These are phyloP conservation scores for Hirudinaria manillensis DNA, from an alignment of 2,888 invertebrate species.

Conservation along the genomic window DNA sequence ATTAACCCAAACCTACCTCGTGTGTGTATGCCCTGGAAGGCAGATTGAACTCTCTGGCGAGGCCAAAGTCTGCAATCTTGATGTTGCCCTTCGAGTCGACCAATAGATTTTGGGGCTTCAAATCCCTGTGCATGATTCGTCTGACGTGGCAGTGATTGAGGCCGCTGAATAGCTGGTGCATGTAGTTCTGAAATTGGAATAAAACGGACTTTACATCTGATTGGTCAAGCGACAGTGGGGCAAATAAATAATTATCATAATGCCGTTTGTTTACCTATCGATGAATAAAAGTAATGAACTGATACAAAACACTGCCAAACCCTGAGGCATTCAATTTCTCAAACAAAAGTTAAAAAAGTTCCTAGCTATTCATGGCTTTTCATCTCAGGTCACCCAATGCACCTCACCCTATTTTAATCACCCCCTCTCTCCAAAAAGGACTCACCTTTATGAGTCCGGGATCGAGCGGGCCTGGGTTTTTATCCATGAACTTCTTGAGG, in stretches of 20 bases:
- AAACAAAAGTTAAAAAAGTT: no score
- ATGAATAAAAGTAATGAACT: no score
- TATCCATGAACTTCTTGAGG: constrained; percentile 88
- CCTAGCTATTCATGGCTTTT: no score
- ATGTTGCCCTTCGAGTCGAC: constrained; percentile 54
- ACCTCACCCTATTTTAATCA: background rate
- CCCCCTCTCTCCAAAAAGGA: background rate
- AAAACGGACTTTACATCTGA: background rate
- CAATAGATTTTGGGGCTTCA: constrained; percentile 55
- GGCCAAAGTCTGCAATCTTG: constrained; percentile 56
- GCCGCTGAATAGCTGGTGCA: constrained; percentile 60
- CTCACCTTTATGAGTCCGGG: constrained; percentile 74
- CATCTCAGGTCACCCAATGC: background rate
- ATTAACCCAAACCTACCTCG: constrained; percentile 46
- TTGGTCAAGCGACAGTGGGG: background rate
- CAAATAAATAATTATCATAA: background rate
- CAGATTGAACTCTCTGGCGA: constrained; percentile 55
- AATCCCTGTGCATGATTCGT: constrained; percentile 53
- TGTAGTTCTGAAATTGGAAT: constrained; percentile 23
- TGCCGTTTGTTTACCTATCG: no score
- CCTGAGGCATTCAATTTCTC: background rate
- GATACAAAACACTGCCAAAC: no score
- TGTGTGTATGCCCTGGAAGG: constrained; percentile 55
- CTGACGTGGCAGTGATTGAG: constrained; percentile 53
- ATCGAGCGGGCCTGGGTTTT: constrained; percentile 74